Percentiles rank a stretch among this genome's conserved stretches.
These are phyloP conservation scores for Acrocephalus arundinaceus DNA, from an alignment of 2,113 vertebrate species.

Conservation along the genomic window DNA sequence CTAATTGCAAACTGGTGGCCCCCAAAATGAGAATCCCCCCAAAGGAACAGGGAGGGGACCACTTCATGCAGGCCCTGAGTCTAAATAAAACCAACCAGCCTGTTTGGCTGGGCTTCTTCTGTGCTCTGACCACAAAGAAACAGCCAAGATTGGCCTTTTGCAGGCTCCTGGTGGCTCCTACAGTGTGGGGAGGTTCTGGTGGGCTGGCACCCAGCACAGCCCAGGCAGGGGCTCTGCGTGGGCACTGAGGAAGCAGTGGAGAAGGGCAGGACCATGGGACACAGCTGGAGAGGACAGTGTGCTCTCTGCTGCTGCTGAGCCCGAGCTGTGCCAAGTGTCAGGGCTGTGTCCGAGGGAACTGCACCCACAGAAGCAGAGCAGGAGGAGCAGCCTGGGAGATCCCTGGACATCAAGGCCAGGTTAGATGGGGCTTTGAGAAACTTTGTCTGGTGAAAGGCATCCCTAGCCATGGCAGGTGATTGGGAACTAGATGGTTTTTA, in stretches of 20 bases:
- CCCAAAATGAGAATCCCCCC: background rate
- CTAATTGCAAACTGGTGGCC: background rate
- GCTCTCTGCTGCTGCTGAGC: background rate
- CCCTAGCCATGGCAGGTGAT: background rate
- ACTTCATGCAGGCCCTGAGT: background rate
- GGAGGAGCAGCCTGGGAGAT: background rate
- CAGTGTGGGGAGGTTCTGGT: accelerated
- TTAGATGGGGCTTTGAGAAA: background rate
- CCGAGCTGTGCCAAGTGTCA: accelerated
- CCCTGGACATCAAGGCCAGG: background rate
- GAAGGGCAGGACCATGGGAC: background rate
- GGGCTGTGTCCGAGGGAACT: background rate
- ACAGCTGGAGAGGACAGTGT: background rate
- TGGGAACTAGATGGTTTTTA: no score
- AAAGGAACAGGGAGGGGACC: background rate
- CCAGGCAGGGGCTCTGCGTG: accelerated
- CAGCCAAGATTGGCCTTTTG: background rate
- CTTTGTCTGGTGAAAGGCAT: background rate
- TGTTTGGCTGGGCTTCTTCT: background rate
- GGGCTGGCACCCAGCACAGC: background rate
- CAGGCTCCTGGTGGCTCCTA: background rate
- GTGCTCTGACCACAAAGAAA: background rate
- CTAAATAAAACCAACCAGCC: background rate
- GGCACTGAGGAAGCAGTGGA: background rate
- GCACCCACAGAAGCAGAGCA: background rate